Evolutionary conservation across 2,888 invertebrate species (phyloP), one percentile per base, ranked within the genome.

Genomic region (Idaea biselata): DNA sequence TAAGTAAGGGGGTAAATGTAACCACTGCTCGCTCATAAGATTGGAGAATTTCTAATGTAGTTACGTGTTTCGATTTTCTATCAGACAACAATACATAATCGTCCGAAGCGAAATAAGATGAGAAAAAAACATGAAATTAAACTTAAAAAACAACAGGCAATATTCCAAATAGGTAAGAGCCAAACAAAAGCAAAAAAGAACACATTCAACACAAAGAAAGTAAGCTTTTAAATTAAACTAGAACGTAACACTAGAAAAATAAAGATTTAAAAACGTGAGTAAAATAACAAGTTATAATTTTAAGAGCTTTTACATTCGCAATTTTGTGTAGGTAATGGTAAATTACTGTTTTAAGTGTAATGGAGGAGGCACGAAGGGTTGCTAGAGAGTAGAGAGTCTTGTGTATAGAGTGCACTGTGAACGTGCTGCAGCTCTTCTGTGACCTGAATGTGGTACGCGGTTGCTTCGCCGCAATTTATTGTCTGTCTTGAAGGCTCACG

Each of bases 391-490:
- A 68, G 66, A 72, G 68, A 65, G 63, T 58, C 63, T 62, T 25
- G 60, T 61, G 62, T 63, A 64, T 60, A 66, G 69, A 66, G 68
- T 63, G 67, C 64, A 71, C 66, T 59, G 63, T 63, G 66, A 75
- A 69, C 71, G 68, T 53, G 61, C 63, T 60, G 69, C 56, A 56
- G 6, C 54, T 59, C 61, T 59, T 66, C 69, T 73, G 78, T 77
- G 84, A 87, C 84, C 87, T 76, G 81, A 80, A 86, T 86, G 84
- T 81, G 78, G 81, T 76, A 75, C 81, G 83, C 76, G 81, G 81
- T 78, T 71, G 71, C 77, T 77, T 72, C 77, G 73, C 82, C 80
- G 76, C 85, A 84, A 85, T 87, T 87, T 87, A 88, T 88, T 84
- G 87, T 88, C 84, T 85, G 80, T 76, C 73, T 73, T 76, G 71